Conservation (phyloP, 37 sponge, comb jelly and placozoan genomes). For the Aphrocallistes beatrix region DNA sequence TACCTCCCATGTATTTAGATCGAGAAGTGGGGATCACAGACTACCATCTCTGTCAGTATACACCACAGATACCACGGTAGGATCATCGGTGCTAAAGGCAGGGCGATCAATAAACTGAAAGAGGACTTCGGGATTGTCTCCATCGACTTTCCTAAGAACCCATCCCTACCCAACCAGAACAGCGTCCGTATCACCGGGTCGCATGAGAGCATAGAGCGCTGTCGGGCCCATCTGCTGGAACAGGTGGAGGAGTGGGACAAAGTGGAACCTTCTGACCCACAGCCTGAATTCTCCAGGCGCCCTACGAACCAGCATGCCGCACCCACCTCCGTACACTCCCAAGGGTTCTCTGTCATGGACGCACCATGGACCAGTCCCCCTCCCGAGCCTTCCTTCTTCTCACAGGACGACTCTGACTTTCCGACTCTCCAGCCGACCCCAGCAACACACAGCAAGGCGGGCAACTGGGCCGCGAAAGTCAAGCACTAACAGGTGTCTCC, state of each 20-base stretch:
- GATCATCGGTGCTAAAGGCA: neutral
- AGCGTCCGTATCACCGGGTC: neutral
- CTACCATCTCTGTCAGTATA: neutral
- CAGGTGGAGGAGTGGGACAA: neutral
- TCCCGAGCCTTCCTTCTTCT: neutral
- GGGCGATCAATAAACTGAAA: neutral
- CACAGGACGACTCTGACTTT: neutral
- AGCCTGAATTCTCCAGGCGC: neutral
- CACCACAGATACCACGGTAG: neutral
- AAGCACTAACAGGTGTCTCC: neutral
- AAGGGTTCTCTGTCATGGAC: neutral
- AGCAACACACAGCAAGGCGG: neutral
- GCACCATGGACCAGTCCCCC: neutral
- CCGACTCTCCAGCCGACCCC: neutral
- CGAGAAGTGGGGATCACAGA: neutral
- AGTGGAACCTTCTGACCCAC: neutral
- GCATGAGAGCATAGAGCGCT: neutral
- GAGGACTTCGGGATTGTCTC: constrained; percentile 1
- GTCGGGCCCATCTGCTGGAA: neutral
- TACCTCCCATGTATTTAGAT: no score
- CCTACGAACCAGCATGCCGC: neutral
- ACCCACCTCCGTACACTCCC: neutral
- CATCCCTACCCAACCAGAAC: constrained; percentile 6
- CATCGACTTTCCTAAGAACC: neutral
- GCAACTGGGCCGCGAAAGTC: constrained; percentile 3